A percentile compares a stretch with the other conserved stretches of the same genome.
These are phyloP conservation scores for Nycticorax nycticorax DNA, from an alignment of 2,113 vertebrate genomes.

Conservation along the genomic window DNA sequence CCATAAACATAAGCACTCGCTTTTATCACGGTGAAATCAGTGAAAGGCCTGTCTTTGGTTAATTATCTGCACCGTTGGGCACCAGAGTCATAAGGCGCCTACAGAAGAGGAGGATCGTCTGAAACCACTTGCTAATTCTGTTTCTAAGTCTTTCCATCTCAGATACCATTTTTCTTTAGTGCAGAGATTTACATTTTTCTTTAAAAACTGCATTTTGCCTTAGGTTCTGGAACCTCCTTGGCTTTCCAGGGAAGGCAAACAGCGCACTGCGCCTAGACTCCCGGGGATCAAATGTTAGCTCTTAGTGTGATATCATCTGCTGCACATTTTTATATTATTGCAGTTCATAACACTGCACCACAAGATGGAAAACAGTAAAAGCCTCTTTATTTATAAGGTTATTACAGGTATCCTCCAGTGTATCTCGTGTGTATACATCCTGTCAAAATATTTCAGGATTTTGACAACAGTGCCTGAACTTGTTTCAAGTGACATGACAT, in stretches of 20 bases:
- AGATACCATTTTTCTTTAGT: background rate
- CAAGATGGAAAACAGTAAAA: conserved; percentile 55
- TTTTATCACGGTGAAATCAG: background rate
- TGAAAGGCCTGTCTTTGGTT: background rate
- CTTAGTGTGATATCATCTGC: background rate
- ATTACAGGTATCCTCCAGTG: conserved; percentile 35
- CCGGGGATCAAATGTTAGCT: background rate
- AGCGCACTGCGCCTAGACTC: background rate
- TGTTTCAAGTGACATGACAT: conserved; percentile 44
- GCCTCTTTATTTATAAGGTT: conserved; percentile 54
- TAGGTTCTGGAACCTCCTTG: background rate
- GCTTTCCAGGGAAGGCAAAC: background rate
- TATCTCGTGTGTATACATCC: conserved; percentile 26
- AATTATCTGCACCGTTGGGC: background rate
- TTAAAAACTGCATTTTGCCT: background rate
- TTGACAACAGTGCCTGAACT: conserved; percentile 34
- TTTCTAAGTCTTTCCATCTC: background rate
- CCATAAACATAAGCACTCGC: background rate
- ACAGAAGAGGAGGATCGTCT: background rate
- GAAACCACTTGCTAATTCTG: background rate
- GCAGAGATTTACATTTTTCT: background rate
- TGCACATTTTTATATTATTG: conserved; percentile 11
- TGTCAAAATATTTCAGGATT: conserved; percentile 63
- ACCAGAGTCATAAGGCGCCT: background rate
- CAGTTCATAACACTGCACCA: background rate